These are phyloP conservation scores for Odiellus spinosus DNA, from an alignment of 2,888 invertebrate genomes.

Conservation along the genomic window DNA sequence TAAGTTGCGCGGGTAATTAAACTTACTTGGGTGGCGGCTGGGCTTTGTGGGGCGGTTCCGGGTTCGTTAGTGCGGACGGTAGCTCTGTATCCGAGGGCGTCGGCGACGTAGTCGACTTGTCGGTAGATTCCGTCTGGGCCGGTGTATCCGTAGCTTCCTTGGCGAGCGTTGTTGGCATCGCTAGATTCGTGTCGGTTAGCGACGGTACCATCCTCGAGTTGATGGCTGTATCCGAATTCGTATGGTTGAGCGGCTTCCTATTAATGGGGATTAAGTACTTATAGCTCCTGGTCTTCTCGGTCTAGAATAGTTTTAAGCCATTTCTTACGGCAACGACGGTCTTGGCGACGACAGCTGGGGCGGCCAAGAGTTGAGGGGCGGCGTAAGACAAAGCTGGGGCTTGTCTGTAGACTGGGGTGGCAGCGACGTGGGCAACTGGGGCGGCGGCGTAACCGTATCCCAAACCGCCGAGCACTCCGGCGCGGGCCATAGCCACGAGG, in stretches of 20 bases:
- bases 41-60: neutral
- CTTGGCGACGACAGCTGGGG: too few species aligned
- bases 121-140: constrained; percentile 4
- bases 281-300: too few species aligned
- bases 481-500: too few species aligned
- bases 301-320: too few species aligned
- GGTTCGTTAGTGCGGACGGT: neutral
- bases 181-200: constrained; percentile 1
- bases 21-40: neutral
- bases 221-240: constrained; percentile 2
- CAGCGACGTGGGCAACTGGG: too few species aligned
- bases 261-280: neutral
- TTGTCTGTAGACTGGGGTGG: too few species aligned
- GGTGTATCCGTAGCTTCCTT: constrained; percentile 3
- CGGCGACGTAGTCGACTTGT: constrained; percentile 2
- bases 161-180: neutral
- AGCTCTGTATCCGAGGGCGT: neutral
- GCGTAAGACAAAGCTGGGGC: too few species aligned
- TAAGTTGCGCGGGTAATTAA: neutral
- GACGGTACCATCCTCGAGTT: constrained; percentile 3
- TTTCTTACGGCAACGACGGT: too few species aligned
- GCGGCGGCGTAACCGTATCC: too few species aligned
- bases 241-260: constrained; percentile 2
- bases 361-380: too few species aligned
- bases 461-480: too few species aligned